Base-by-base conservation (phyloP, 1,140 invertebrate genomes). In the Cydia fagiglandana region DNA sequence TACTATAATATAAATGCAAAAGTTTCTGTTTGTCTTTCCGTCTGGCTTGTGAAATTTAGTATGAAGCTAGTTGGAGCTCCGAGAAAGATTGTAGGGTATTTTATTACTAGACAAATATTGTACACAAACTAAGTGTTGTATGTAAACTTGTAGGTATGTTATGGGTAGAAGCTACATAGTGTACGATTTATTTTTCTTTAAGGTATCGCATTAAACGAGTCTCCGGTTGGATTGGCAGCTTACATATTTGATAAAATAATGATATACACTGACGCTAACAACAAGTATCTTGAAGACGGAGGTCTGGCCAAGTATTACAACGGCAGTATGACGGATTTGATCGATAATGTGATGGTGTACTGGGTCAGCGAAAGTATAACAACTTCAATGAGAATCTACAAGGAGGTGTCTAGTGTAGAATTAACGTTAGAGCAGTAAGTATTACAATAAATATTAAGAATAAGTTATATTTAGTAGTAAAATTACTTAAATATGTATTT, bases 261-360 rank as follows among this genome's bases (percentile, higher is more conserved):
- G 2, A 94, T 94, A 1, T 96, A 94, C 87, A 95, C 95, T 0
- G 93, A 96, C 80, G 80, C 78, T 13, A 68, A 78, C 9, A 93
- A 84, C 76, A 86, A 89, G 73, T 75, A 66, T 74, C 73, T 73
- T 3, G 81, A 84, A n/a, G 95, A 96, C 83, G 95, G 95, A 7
- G 95, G 95, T 38, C 84, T 97, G 9, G 88, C 92, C 0, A 86
- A 92, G 1, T 94, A 95, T 79, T 96, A 94, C 83, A 88, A 93
- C 13, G 45, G 3, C 45, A 47, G 12, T 6, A 85, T 94, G 53
- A 95, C 95, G 76, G 93, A 95, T 79, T 83, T 97, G 0, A 84
- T 97, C 2, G 96, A 96, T 76, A 96, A 96, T 83, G 92, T 97
- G 1, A 96, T 96, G 95, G 89, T 97, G 76, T 97, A 97, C 84